phyloP scores from a whole-genome alignment of 2,888 invertebrate species.

The Macaria liturata region DNA sequence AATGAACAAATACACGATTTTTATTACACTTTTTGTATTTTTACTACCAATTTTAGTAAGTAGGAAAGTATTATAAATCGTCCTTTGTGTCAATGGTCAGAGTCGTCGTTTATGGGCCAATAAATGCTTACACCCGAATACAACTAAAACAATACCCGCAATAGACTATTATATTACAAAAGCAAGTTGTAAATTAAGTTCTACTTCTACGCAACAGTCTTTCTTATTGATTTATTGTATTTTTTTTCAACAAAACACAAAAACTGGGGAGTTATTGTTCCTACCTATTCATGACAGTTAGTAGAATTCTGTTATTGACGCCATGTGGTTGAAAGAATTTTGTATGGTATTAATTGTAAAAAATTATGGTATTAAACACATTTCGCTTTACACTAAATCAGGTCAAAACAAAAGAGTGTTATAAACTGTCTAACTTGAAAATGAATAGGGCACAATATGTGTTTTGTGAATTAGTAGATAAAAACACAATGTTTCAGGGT shows the following conservation, averaged over 20 bases:
- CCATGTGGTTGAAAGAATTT: conserved; percentile 31
- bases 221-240: conserved; percentile 39
- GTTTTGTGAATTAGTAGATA: no score
- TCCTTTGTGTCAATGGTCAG: no score
- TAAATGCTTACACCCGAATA: conserved; percentile 7
- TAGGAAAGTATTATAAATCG: no score
- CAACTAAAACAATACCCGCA: conserved; percentile 12
- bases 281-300: not conserved
- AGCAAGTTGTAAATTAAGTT: conserved; percentile 26
- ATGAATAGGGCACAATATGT: no score
- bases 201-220: conserved; percentile 34
- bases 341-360: conserved; percentile 32
- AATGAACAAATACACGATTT: no score
- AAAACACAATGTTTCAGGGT: no score
- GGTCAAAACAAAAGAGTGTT: no score
- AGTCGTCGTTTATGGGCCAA: not conserved
- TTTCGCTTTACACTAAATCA: conserved; percentile 12
- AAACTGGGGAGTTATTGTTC: not conserved
- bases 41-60: no score
- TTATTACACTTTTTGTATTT: no score
- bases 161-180: not conserved
- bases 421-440: no score
- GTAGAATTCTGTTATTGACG: conserved; percentile 25
- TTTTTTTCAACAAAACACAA: conserved; percentile 33
- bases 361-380: no score